Evolutionary conservation across 2,888 invertebrate species (phyloP), one percentile per base, ranked within the genome.

Genomic region (Chesias legatella): DNA sequence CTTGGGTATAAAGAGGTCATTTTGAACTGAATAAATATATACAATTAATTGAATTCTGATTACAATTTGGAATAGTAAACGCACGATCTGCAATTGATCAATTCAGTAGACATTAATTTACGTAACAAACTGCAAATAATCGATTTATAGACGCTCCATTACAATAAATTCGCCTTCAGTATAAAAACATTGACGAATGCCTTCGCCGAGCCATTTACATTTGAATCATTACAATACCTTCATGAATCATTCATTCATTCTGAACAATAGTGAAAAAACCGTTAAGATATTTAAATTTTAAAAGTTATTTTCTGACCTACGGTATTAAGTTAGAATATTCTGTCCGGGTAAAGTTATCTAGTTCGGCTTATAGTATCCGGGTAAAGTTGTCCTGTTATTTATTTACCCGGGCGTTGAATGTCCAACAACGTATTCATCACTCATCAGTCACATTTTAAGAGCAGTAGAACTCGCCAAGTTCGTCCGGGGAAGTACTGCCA

Each of bases 111-210:
- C 26, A 32, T 22, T 11, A 17, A 3, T 17, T 17, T 32, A 40
- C 43, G 11, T 33, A 30, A 32, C 23, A 43, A 29, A 47, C 36
- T 42, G 38, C 42, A 31, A 29, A 42, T 27, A 44, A 51, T 45
- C 39, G 7, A 45, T 35, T 51, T 45, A 40, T 38, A 23, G 25
- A 36, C 32, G 41, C 35, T 40, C 33, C 35, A 28, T 51, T 41
- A 33, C 30, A 45, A 33, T 45, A 37, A 43, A 38, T 42, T 44
- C 32, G 39, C 38, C 25, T 42, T 21, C 9, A 24, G n/a, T 40
- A 43, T 43, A 45, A 43, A 51, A 48, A 44, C 46, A 10, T 41
- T 49, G 46, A 49, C 44, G 43, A 57, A 60, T 54, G 45, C 25
- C 50, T 59, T 60, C 58, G 49, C 36, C 38, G 23, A 36, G 30